Percentiles rank a stretch among this genome's conserved stretches.
phyloP scores from a whole-genome alignment of 2,113 vertebrate genomes.

The Emydura subglobosa region DNA sequence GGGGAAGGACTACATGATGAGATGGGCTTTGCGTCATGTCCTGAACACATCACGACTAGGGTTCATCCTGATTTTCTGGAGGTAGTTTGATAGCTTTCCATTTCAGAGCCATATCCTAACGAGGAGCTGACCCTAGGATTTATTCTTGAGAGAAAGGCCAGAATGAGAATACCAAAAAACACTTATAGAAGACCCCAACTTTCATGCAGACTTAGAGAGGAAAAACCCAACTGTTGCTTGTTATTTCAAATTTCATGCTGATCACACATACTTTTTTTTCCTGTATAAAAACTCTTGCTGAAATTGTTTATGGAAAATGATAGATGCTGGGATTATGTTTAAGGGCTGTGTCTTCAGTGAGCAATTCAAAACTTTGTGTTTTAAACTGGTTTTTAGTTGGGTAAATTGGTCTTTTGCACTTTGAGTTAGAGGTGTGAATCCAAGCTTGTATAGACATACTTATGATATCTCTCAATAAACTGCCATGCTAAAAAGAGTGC shows the following conservation, averaged over 20 bases:
- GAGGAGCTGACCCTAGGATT: neutral
- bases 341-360: too few species aligned
- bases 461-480: too few species aligned
- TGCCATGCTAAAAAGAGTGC: too few species aligned
- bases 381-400: too few species aligned
- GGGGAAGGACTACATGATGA: fast-evolving
- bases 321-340: too few species aligned
- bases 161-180: neutral
- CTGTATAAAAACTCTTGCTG: too few species aligned
- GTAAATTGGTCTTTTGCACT: too few species aligned
- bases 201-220: neutral
- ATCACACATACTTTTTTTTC: neutral
- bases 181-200: neutral
- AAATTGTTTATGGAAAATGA: too few species aligned
- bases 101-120: neutral
- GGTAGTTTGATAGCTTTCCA: neutral
- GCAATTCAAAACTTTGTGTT: too few species aligned
- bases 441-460: too few species aligned
- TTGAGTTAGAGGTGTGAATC: too few species aligned
- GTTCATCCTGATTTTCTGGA: neutral
- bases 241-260: neutral
- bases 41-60: too few species aligned
- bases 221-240: neutral
- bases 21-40: fast-evolving
- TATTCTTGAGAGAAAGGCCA: neutral